phyloP scores from a whole-genome alignment of 2,113 vertebrate species.

The Ceyx margarethae region DNA sequence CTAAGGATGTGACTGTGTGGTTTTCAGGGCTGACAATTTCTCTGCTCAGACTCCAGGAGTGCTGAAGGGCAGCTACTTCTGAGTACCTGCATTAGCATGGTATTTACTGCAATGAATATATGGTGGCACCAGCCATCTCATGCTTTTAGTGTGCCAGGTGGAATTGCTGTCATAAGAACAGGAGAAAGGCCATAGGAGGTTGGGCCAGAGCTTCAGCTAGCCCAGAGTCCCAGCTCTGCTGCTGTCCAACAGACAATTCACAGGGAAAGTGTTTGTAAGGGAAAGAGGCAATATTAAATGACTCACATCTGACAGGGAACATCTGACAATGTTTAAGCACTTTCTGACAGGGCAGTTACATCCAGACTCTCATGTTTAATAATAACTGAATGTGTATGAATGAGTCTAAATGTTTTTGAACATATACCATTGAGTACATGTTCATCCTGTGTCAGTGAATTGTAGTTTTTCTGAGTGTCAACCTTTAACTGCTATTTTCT shows the following conservation, averaged over 20 bases:
- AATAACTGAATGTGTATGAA: neutral
- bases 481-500: neutral
- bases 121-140: neutral
- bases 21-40: neutral
- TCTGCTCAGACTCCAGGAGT: neutral
- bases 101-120: neutral
- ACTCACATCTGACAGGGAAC: neutral
- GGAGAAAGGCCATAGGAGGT: neutral
- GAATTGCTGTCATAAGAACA: neutral
- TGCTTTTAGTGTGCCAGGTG: neutral
- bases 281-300: neutral
- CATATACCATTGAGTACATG: neutral
- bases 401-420: neutral
- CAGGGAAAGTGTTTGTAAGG: neutral
- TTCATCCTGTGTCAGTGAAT: neutral
- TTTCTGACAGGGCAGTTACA: neutral
- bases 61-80: neutral
- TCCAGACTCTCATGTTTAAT: neutral
- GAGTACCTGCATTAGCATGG: neutral
- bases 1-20: neutral
- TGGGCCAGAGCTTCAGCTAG: neutral
- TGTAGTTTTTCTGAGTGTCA: neutral
- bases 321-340: neutral
- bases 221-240: fast-evolving
- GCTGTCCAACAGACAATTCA: neutral